Conservation (phyloP, 2,888 invertebrate species). For the Caenorhabditis imperialis region DNA sequence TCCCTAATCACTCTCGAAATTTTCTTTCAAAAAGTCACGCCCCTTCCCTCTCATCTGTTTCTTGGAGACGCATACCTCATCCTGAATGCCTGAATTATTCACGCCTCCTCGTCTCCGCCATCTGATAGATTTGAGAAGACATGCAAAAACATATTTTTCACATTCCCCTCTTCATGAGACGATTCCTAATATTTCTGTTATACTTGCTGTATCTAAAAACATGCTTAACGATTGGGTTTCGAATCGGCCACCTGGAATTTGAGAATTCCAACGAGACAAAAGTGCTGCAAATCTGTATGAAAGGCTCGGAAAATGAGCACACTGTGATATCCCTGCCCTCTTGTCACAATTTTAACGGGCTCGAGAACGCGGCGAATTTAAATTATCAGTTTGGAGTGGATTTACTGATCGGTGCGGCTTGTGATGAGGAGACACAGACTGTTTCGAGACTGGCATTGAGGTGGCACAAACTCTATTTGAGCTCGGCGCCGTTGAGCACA, state of each 20-base stretch:
- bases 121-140: no score
- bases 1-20: constrained; percentile 8
- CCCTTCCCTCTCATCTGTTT: neutral
- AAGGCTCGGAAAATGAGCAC: constrained; percentile 16
- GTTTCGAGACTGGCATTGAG: constrained; percentile 56
- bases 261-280: constrained; percentile 43
- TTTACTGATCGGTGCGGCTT: constrained; percentile 59
- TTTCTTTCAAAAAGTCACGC: constrained; percentile 25
- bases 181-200: no score
- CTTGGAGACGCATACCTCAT: no score
- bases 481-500: constrained; percentile 42
- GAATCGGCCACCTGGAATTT: constrained; percentile 52
- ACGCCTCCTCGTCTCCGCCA: no score
- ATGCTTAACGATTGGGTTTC: constrained; percentile 6
- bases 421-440: constrained; percentile 62
- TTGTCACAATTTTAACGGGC: constrained; percentile 64
- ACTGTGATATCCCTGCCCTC: constrained; percentile 56
- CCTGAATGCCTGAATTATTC: constrained; percentile 19
- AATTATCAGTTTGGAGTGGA: constrained; percentile 59
- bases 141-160: constrained; percentile 6
- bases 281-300: constrained; percentile 50
- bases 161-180: no score
- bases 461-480: constrained; percentile 58
- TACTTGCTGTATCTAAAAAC: no score
- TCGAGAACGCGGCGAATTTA: constrained; percentile 62